Evolutionary conservation across 1,140 invertebrate species (phyloP), one percentile per base, ranked within the genome.

Genomic region (Chelonus insularis): DNA sequence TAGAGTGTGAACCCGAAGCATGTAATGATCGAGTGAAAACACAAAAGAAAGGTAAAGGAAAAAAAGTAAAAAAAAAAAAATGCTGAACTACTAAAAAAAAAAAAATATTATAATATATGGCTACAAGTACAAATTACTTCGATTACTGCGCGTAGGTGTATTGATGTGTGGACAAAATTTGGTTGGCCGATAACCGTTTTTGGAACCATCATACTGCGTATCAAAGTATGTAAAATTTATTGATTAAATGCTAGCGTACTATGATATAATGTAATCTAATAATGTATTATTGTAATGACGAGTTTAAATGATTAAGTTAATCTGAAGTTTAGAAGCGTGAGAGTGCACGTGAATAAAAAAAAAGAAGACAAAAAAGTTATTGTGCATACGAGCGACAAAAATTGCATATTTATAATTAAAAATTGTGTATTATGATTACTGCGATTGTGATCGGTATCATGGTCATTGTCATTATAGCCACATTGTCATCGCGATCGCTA

Each of bases 51-150:
- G 68, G 68, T 68, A 72, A 65, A 64, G 70, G 64, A 67, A 70
- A 71, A 70, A 70, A 70, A 70, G n/a, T n/a, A n/a, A n/a, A n/a
- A n/a, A 72, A 72, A 77, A 67, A 67, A 70, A 72, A 71, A 73
- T 74, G 78, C 76, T 76, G 76, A 77, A 79, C 76, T 79, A 79
- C 71, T 78, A 74, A 80, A 75, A 69, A 80, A 79, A 81, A 80
- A 60, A 60, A 60, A 60, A 41, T 60, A 60, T 81, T 81, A 81
- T 78, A 79, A 78, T 82, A 80, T 82, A 81, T 81, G 80, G 80
- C 79, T 82, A 82, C 80, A 82, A 82, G 80, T 82, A 82, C 79
- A 82, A 82, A 82, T 82, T 82, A 82, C 78, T 82, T 81, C 80
- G 77, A 82, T 77, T 82, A 82, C 77, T 79, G 78, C 81, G 73